Percentiles rank a stretch among this genome's conserved stretches.
phyloP scores from a whole-genome alignment of 2,888 invertebrate genomes.

The Macrophya alboannulata region DNA sequence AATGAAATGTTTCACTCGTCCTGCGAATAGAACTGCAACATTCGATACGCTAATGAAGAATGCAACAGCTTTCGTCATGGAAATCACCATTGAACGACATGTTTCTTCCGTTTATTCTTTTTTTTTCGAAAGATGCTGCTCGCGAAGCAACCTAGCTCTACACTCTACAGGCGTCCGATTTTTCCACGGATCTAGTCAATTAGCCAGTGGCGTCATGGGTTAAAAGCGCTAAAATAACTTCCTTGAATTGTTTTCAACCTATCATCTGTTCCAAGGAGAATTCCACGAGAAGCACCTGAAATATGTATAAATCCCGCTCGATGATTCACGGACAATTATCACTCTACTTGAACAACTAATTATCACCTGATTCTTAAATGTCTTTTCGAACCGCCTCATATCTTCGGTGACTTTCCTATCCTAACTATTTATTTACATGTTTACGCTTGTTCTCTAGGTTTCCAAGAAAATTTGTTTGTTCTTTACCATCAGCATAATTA shows the following conservation, averaged over 20 bases:
- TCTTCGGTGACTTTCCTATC: constrained; percentile 31
- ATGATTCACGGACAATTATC: constrained; percentile 41
- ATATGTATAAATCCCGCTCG: neutral
- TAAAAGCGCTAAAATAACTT: constrained; percentile 17
- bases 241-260: constrained; percentile 30
- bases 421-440: constrained; percentile 41
- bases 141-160: neutral
- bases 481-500: constrained; percentile 6
- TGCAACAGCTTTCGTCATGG: neutral
- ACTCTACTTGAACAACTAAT: constrained; percentile 30
- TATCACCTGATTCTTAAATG: constrained; percentile 43
- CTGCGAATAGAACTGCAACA: neutral
- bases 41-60: neutral
- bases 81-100: neutral
- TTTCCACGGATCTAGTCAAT: constrained; percentile 20
- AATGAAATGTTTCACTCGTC: neutral
- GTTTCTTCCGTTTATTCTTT: neutral
- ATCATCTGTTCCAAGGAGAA: neutral
- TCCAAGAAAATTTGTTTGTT: constrained; percentile 21
- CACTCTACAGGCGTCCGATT: neutral
- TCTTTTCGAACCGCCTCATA: neutral
- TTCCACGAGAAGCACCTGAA: constrained; percentile 20
- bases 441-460: constrained; percentile 13
- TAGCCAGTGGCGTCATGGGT: constrained; percentile 16
- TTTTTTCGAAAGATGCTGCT: neutral